A percentile compares a stretch with the other conserved stretches of the same genome.
phyloP scores from a whole-genome alignment of 2,888 invertebrate species.

The Xiphydria camelus region DNA sequence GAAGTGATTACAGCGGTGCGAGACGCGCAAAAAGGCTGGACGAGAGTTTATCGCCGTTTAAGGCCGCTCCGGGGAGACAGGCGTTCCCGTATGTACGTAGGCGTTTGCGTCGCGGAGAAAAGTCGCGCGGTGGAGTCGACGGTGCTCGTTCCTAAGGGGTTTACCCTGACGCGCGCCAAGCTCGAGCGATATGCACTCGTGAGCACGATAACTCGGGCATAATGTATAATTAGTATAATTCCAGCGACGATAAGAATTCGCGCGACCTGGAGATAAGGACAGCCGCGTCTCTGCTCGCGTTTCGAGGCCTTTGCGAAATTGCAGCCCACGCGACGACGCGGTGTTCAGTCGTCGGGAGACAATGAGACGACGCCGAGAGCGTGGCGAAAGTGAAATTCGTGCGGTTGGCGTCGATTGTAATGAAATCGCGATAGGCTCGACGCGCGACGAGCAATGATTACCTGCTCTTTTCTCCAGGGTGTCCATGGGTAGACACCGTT shows the following conservation, averaged over 20 bases:
- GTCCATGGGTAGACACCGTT: conserved; percentile 4
- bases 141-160: too few species aligned
- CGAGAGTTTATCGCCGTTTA: neutral
- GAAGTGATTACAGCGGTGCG: too few species aligned
- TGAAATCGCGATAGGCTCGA: conserved; percentile 14
- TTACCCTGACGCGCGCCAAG: too few species aligned
- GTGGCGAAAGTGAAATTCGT: conserved; percentile 32
- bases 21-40: neutral
- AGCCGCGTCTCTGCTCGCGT: too few species aligned
- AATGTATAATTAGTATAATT: neutral
- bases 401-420: conserved; percentile 13
- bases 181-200: neutral
- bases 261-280: conserved; percentile 9
- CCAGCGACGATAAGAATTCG: neutral
- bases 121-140: too few species aligned
- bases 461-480: conserved; percentile 3
- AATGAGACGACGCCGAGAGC: conserved; percentile 13
- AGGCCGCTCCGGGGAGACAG: neutral
- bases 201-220: too few species aligned
- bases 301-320: too few species aligned
- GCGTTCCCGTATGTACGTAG: too few species aligned
- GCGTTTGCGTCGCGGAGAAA: too few species aligned
- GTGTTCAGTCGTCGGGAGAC: neutral
- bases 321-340: neutral
- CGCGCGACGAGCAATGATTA: conserved; percentile 6